Percentiles rank a stretch among this genome's conserved stretches.
These are phyloP conservation scores for Silvanus unidentatus DNA, from an alignment of 2,888 invertebrate genomes.

Conservation along the genomic window DNA sequence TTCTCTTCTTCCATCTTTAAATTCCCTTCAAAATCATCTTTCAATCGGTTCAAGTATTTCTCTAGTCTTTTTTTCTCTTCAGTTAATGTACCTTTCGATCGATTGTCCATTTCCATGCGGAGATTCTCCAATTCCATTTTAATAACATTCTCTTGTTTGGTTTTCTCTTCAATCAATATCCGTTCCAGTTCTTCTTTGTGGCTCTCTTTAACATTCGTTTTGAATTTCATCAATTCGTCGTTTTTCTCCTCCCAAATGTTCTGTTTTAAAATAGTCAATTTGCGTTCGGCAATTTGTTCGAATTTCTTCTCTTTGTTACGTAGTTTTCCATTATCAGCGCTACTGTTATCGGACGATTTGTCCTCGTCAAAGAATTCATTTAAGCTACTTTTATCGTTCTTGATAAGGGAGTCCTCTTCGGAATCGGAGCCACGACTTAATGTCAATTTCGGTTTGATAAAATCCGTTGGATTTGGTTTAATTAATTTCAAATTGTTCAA, in stretches of 20 bases:
- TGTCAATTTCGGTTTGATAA: conserved; percentile 55
- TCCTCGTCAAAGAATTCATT: conserved; percentile 25
- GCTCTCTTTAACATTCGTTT: conserved; percentile 39
- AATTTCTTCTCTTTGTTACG: conserved; percentile 23
- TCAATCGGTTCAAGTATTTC: conserved; percentile 48
- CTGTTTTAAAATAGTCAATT: conserved; percentile 52
- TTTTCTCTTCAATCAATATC: conserved; percentile 45
- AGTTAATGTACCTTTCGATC: conserved; percentile 37
- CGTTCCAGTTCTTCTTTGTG: conserved; percentile 50
- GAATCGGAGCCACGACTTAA: conserved; percentile 47
- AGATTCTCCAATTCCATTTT: conserved; percentile 48
- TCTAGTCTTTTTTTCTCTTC: conserved; percentile 41
- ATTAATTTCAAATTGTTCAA: conserved; percentile 45
- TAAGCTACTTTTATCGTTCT: conserved; percentile 27
- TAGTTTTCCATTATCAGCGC: conserved; percentile 23
- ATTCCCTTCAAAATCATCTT: conserved; percentile 39
- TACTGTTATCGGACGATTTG: conserved; percentile 17
- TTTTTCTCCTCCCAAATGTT: conserved; percentile 51
- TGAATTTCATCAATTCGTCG: conserved; percentile 42
- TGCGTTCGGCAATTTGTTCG: conserved; percentile 46
- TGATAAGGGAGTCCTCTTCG: conserved; percentile 51
- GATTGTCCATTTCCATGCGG: conserved; percentile 49
- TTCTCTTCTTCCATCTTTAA: conserved; percentile 38
- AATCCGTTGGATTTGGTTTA: conserved; percentile 55
- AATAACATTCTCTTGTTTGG: conserved; percentile 36